These are phyloP conservation scores for Mirounga angustirostris DNA, from an alignment of 2,113 vertebrate species.

Conservation along the genomic window DNA sequence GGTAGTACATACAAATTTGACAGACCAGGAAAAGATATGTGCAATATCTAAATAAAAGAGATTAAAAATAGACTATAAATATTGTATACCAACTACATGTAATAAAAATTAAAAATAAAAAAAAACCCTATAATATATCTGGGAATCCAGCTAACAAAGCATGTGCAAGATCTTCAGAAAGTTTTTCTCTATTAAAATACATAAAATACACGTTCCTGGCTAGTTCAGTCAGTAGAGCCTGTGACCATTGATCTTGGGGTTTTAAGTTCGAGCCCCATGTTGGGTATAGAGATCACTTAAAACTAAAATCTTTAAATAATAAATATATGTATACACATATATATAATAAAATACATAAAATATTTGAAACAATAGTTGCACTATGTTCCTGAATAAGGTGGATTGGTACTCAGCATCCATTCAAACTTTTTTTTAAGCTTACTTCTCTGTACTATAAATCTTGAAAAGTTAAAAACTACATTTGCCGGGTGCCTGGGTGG, in stretches of 20 bases:
- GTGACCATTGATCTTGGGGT: background rate
- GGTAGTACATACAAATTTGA: background rate
- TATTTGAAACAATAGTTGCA: background rate
- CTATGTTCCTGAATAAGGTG: background rate
- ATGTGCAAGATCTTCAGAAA: background rate
- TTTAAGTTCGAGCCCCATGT: background rate
- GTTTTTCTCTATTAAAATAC: background rate
- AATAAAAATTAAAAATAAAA: background rate
- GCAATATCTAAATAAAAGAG: background rate
- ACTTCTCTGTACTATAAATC: background rate
- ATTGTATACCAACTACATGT: too few species aligned
- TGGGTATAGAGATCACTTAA: background rate
- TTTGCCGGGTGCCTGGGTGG: background rate
- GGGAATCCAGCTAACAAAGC: background rate
- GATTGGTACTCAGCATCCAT: background rate
- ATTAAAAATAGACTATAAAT: background rate
- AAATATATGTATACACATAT: background rate
- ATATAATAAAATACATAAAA: background rate
- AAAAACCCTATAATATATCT: background rate
- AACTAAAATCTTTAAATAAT: background rate
- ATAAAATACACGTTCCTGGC: background rate
- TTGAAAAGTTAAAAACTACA: slow-evolving; percentile 29
- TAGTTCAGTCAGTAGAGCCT: background rate
- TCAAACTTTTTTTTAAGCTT: slow-evolving; percentile 19
- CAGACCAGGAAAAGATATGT: background rate